These are phyloP conservation scores for Sebastes matsubarae DNA, from an alignment of 2,797 vertebrate genomes.

Conservation along the genomic window DNA sequence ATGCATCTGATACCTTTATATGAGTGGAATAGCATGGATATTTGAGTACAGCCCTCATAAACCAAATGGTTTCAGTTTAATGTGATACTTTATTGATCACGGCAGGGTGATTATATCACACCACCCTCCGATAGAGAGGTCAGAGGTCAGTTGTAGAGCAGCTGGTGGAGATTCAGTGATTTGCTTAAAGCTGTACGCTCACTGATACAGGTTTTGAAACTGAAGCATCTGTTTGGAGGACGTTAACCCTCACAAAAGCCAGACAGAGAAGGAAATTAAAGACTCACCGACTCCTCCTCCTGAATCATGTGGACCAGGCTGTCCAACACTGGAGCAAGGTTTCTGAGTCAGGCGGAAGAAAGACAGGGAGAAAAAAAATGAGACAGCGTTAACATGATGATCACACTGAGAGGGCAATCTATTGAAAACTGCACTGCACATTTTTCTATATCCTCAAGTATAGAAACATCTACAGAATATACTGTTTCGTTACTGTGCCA, in stretches of 20 bases:
- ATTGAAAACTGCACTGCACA: not conserved
- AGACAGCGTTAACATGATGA: not conserved
- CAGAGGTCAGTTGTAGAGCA: constrained; percentile 36
- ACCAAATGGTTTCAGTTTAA: constrained; percentile 1
- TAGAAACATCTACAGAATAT: not conserved
- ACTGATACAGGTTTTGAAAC: not conserved
- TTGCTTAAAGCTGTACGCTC: constrained; percentile 5
- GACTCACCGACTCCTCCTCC: constrained; percentile 97
- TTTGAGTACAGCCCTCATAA: not conserved
- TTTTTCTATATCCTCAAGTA: not conserved
- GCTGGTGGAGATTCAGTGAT: constrained; percentile 34
- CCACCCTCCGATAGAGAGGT: not conserved
- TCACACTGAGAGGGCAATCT: not conserved
- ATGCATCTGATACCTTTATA: not conserved
- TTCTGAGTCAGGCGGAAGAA: constrained; percentile 78
- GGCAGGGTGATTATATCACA: not conserved
- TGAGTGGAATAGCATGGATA: not conserved
- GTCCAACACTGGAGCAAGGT: constrained; percentile 94
- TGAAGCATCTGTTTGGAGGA: not conserved
- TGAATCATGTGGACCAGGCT: constrained; percentile 98
- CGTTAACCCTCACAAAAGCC: not conserved
- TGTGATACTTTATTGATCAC: constrained; percentile 3
- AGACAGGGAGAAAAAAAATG: not conserved
- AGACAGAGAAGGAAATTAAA: constrained; percentile 10
- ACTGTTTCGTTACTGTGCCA: not conserved